Evolutionary conservation across 2,113 vertebrate genomes (phyloP).

Genomic region (Urocynchramus pylzowi): DNA sequence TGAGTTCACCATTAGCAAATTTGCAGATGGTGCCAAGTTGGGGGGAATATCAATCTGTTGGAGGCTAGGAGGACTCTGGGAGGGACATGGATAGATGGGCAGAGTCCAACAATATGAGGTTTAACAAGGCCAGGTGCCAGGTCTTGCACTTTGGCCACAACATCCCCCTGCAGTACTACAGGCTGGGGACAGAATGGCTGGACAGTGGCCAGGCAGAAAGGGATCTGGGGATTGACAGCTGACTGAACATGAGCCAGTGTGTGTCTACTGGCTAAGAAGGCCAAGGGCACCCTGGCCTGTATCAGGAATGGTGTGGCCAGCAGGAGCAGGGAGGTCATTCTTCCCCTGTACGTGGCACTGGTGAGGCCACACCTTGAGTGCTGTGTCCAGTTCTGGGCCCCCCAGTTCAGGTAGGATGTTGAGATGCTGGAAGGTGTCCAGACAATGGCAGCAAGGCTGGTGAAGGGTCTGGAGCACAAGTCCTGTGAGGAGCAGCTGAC

Average conservation of each 20-base stretch:
- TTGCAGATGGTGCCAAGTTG: background rate
- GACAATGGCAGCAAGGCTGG: background rate
- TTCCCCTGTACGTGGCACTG: fast-evolving
- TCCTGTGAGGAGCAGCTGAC: background rate
- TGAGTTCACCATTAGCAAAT: background rate
- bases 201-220: background rate
- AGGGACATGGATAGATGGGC: no score
- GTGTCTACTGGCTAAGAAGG: background rate
- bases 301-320: background rate
- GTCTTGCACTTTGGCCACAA: background rate
- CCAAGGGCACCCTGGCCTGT: background rate
- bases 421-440: background rate
- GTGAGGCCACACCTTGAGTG: fast-evolving
- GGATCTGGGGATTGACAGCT: background rate
- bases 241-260: background rate
- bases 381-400: background rate
- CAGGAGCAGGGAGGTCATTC: background rate
- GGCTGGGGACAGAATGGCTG: background rate
- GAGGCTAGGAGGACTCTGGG: background rate
- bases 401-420: background rate
- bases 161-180: background rate
- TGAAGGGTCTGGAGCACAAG: background rate
- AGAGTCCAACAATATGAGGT: background rate
- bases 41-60: background rate
- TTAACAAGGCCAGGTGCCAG: background rate